Percentiles rank a stretch among this genome's conserved stretches.
Conservation (phyloP, 2,797 vertebrate species). For the Synanceia verrucosa region DNA sequence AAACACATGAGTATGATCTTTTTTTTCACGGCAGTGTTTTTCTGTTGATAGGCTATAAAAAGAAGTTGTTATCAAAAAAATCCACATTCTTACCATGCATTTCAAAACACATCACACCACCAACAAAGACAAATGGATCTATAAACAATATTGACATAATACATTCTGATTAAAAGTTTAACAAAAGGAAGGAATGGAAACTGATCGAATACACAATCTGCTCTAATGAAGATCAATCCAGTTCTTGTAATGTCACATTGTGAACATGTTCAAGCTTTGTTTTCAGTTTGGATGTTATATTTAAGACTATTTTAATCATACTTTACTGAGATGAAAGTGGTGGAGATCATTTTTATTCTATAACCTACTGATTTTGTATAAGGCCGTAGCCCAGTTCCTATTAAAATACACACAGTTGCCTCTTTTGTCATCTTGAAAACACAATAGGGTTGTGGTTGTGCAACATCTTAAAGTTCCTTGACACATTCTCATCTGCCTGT, state of each 20-base stretch:
- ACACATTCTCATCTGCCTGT: constrained; percentile 76
- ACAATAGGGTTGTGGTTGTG: constrained; percentile 61
- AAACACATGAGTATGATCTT: constrained; percentile 48
- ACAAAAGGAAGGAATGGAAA: constrained; percentile 79
- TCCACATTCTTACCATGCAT: constrained; percentile 85
- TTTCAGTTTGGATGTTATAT: constrained; percentile 35
- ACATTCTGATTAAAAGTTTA: constrained; percentile 69
- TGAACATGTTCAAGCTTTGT: constrained; percentile 37
- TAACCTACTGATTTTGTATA: constrained; percentile 61
- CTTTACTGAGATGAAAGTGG: constrained; percentile 38
- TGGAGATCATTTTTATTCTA: constrained; percentile 40
- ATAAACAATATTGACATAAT: constrained; percentile 89
- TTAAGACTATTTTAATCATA: constrained; percentile 34
- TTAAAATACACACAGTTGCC: constrained; percentile 59
- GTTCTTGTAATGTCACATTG: constrained; percentile 28
- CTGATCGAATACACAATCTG: constrained; percentile 46
- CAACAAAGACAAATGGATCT: constrained; percentile 83
- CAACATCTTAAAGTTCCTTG: constrained; percentile 59
- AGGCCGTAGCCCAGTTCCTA: constrained; percentile 67
- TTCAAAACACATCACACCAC: constrained; percentile 82
- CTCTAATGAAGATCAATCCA: constrained; percentile 46
- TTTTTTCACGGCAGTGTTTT: constrained; percentile 70
- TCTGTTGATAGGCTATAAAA: constrained; percentile 84
- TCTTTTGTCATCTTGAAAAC: constrained; percentile 41
- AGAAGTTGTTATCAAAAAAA: constrained; percentile 84